Evolutionary conservation across 2,797 vertebrate genomes (phyloP), one percentile per base, ranked within the genome.

Genomic region (Amblyopsis hoosieri): DNA sequence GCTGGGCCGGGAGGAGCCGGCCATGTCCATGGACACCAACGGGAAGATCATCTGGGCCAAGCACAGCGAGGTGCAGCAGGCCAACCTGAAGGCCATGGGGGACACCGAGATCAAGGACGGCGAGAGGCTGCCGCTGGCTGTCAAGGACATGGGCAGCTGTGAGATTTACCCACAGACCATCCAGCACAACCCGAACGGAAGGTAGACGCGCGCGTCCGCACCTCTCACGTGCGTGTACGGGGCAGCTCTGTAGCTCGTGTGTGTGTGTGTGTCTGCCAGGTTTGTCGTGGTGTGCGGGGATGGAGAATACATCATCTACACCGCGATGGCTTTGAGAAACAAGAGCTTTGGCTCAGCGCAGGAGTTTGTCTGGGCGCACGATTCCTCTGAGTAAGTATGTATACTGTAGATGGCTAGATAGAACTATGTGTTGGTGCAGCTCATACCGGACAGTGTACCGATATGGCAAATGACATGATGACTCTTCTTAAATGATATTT

Each of bases 31-130:
- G 97, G 97, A 99, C 89, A 91, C 95, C 60, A 99, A 92, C 51
- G 97, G 97, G 45, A 99, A 99, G 91, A 99, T 99, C 52, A 98
- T 99, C 85, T 99, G 97, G 97, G 97, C 97, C 68, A 97, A 95
- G 62, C 97, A 99, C 88, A 98, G 97, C 0, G 97, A 99, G 90
- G 90, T 99, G 45, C 97, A 99, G 42, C 97, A 99, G 86, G 97
- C 97, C 57, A 99, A 99, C 85, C 89, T 99, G 64, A 99, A 99
- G 90, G 97, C 97, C 13, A 99, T 99, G 97, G 97, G 96, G 1
- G 97, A 99, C 67, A 85, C 97, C 0, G 97, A 99, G 86, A 99
- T 97, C 78, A 98, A 98, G 86, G 97, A 99, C 2, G 97, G 97
- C 62, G 97, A 99, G 84, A 94, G 97, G 72, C 82, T 99, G 54